Evolutionary conservation across 2,113 vertebrate species (phyloP).

Genomic region (Hemiprocne comata): DNA sequence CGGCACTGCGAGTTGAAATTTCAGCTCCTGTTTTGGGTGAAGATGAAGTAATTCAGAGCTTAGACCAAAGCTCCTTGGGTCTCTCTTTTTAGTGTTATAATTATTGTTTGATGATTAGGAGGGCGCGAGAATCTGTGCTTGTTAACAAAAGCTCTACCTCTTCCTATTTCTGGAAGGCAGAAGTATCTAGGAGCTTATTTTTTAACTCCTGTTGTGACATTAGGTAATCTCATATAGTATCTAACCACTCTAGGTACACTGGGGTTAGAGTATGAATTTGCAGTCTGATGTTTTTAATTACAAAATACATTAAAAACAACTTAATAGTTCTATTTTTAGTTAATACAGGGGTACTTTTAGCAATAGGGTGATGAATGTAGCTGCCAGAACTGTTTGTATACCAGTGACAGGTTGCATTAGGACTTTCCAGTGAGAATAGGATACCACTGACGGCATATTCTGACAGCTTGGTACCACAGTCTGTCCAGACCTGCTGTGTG

Average conservation of each 20-base stretch:
- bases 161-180: neutral
- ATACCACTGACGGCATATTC: neutral
- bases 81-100: neutral
- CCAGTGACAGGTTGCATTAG: neutral
- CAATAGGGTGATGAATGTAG: neutral
- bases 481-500: neutral
- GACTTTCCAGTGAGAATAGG: neutral
- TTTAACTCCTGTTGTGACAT: neutral
- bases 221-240: neutral
- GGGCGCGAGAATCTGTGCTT: neutral
- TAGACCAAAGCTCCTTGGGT: neutral
- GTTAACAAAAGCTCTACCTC: neutral
- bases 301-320: neutral
- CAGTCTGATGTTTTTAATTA: neutral
- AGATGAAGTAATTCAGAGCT: neutral
- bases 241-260: neutral
- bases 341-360: neutral
- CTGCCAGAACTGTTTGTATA: neutral
- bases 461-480: neutral
- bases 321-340: neutral
- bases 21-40: slow-evolving; percentile 20
- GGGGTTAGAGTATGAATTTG: neutral
- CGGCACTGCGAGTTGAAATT: neutral
- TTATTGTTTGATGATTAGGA: neutral
- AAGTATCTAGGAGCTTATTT: neutral